These are phyloP conservation scores for Bombus confusus DNA, from an alignment of 1,140 invertebrate genomes.

Conservation along the genomic window DNA sequence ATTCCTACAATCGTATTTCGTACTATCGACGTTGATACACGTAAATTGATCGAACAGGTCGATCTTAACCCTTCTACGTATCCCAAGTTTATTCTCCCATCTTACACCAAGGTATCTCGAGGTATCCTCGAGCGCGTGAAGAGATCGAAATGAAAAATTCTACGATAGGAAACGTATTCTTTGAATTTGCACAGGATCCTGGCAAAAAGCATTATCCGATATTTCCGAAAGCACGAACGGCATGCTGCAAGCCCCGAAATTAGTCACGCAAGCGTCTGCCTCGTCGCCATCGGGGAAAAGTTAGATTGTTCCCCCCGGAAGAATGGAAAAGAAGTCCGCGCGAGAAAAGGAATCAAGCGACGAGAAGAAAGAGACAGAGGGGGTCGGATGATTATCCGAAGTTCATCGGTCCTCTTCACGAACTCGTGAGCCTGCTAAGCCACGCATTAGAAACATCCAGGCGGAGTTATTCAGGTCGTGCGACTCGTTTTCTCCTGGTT, in stretches of 20 bases:
- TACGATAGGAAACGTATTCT: background rate
- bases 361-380: background rate
- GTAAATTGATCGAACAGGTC: no score
- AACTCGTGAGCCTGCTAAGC: conserved; percentile 68
- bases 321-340: conserved; percentile 1
- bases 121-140: no score
- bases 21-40: no score
- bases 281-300: background rate
- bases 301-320: background rate
- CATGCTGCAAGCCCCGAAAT: background rate
- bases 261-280: background rate
- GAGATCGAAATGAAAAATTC: no score
- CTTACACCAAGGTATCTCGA: no score
- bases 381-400: conserved; percentile 64
- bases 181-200: background rate
- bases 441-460: conserved; percentile 74
- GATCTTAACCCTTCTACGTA: no score
- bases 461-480: conserved; percentile 72
- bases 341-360: background rate
- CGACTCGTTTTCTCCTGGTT: conserved; percentile 61
- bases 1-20: no score
- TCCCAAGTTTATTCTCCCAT: no score
- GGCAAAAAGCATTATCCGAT: background rate
- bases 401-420: conserved; percentile 68
- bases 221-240: background rate